Evolutionary conservation across 2,888 invertebrate genomes (phyloP).

Genomic region (Lepas anatifera): DNA sequence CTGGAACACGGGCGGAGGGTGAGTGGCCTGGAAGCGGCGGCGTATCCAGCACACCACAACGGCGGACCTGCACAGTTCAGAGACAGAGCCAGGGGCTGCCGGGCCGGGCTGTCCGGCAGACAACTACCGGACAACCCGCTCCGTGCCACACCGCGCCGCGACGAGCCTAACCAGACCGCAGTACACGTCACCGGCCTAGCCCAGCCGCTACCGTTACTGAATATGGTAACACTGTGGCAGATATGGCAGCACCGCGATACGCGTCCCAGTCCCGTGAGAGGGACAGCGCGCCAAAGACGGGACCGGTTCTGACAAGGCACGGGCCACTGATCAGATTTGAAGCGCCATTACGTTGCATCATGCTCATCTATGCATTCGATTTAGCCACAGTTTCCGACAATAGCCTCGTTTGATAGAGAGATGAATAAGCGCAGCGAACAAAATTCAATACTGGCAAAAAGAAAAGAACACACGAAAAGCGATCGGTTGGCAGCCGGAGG

Average conservation of each 20-base stretch:
- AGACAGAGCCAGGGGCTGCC: not conserved
- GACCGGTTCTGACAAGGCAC: not conserved
- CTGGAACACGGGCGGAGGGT: slow-evolving; percentile 48
- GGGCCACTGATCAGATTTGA: too few species aligned
- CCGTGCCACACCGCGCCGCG: not conserved
- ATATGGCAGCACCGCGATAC: too few species aligned
- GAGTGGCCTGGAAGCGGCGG: slow-evolving; percentile 6
- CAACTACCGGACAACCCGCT: not conserved
- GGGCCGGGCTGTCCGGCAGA: not conserved
- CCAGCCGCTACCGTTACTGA: too few species aligned
- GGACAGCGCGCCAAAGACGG: too few species aligned
- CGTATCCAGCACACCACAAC: not conserved
- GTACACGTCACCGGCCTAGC: too few species aligned
- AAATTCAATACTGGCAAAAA: slow-evolving; percentile 5
- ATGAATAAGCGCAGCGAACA: slow-evolving; percentile 2
- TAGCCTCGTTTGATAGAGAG: not conserved
- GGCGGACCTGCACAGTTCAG: too few species aligned
- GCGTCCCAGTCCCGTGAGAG: too few species aligned
- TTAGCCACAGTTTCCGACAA: slow-evolving; percentile 2
- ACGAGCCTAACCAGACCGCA: too few species aligned
- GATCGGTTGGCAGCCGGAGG: not conserved
- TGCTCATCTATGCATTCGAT: not conserved
- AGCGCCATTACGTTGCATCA: not conserved
- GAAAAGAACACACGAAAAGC: slow-evolving; percentile 10
- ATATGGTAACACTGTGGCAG: too few species aligned